Base-by-base conservation (phyloP, 2,888 invertebrate genomes). In the Neoaliturus tenellus region DNA sequence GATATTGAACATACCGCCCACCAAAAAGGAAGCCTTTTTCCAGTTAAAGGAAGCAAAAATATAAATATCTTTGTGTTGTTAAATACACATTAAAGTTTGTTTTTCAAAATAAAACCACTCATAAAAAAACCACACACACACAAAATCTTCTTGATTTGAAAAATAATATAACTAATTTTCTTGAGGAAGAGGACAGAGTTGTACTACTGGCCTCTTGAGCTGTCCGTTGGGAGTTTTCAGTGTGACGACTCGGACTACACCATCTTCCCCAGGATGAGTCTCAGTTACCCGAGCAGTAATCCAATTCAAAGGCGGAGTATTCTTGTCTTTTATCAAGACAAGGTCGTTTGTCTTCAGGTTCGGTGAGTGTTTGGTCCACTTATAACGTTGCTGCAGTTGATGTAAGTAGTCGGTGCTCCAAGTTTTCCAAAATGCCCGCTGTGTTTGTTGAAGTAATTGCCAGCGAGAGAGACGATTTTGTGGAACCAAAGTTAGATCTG, bases 371-470 rank as follows among this genome's bases (percentile, higher is more conserved):
- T 62, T 31, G 4, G 75, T 39, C 89, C 89, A 89, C 82, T 89
- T 88, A 1, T 84, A 55, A 17, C 88, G 69, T 28, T 86, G 78
- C 81, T 88, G 88, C 6, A 89, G 86, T 10, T 84, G 75, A 35
- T 83, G 81, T 0, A 89, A 69, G 84, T 89, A 89, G 44, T 89
- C 89, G 71, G 82, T 87, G 85, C 83, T 80, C 87, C 88, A 89
- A 8, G 83, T 82, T 35, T 85, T 86, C 89, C 86, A 89, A 35
- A 87, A 88, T 6, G 88, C 0, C 85, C 85, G 62, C 88, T 75
- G 5, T 84, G 84, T 73, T 88, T 88, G 10, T 87, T 58, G 23
- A 85, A 82, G 78, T 89, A 55, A 31, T 48, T 55, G 87, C 88
- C 89, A 90, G 17, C 87, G 84, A 1, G 84, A 81, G 0, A 88